Evolutionary conservation across 2,888 invertebrate genomes (phyloP), one percentile per base, ranked within the genome.

Genomic region (Nephrotoma guestfalica): DNA sequence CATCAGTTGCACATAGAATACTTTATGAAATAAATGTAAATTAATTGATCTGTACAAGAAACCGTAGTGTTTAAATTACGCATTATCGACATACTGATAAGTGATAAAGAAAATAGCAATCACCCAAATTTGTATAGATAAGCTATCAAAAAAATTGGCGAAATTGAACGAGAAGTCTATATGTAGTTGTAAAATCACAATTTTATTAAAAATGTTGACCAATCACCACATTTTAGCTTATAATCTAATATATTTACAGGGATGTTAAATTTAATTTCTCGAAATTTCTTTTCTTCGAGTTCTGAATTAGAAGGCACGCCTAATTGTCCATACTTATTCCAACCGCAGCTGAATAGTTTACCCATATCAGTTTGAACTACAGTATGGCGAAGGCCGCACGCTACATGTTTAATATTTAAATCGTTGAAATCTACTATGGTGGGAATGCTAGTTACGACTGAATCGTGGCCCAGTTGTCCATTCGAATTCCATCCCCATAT

Each of bases 401-500:
- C 93, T 57, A 96, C 94, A 88, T 92, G 91, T 13, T 90, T 88
- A 2, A 93, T 91, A 86, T 90, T 90, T 41, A 91, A 89, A 42
- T 91, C 91, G 15, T 83, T 1, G 30, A 86, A 40, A 1, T 88
- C 40, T 13, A 91, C 89, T 5, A 91, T 42, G 87, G 90, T 90
- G 0, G 92, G 92, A 87, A 7, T 18, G 83, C 18, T 86, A 9
- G 30, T 40, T 45, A 45, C 45, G 87, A 92, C 90, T 6, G 90
- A 89, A 45, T 91, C 90, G 43, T 96, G 90, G 6, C 98, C 98
- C 15, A 98, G 91, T 91, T 98, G 97, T 0, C 98, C 97, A 89
- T 94, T 94, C 88, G 95, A 94, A 91, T 98, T 98, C 95, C 96
- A 97, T 6, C 98, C 98, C 98, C 98, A 98, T 2, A 94, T 93